Percentiles rank a stretch among this genome's conserved stretches.
Evolutionary conservation across 2,113 vertebrate genomes (phyloP).

Genomic region (Epinephelus moara): DNA sequence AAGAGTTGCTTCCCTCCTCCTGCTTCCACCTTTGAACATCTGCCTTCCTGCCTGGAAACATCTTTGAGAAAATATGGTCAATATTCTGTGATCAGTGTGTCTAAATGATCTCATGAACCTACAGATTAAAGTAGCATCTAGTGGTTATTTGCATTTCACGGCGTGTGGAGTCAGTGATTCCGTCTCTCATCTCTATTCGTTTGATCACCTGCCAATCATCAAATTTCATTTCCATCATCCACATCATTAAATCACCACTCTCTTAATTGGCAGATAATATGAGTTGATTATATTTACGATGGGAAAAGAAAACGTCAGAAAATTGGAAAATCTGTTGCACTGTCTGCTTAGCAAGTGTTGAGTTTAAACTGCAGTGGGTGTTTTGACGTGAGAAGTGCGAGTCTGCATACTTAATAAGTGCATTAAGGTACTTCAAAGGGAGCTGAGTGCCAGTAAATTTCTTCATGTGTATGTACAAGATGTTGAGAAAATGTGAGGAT

Average conservation of each 20-base stretch:
- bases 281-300: slow-evolving; percentile 28
- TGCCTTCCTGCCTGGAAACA: slow-evolving; percentile 1
- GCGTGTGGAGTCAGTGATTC: background rate
- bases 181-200: slow-evolving; percentile 14
- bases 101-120: slow-evolving; percentile 32
- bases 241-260: slow-evolving; percentile 15
- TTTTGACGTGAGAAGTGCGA: slow-evolving; percentile 36
- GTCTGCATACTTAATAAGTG: slow-evolving; percentile 25
- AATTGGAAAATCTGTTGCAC: slow-evolving; percentile 19
- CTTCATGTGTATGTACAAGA: slow-evolving; percentile 5
- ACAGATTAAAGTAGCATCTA: slow-evolving; percentile 34
- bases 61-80: slow-evolving; percentile 22
- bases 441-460: background rate
- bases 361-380: slow-evolving; percentile 9
- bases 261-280: background rate
- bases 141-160: slow-evolving; percentile 40
- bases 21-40: slow-evolving; percentile 18
- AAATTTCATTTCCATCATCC: slow-evolving; percentile 29
- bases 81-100: slow-evolving; percentile 39
- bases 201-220: slow-evolving; percentile 39
- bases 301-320: slow-evolving; percentile 11
- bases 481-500: background rate
- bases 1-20: slow-evolving; percentile 23
- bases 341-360: slow-evolving; percentile 26
- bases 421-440: slow-evolving; percentile 50